These are phyloP conservation scores for Anguilla megastoma DNA, from an alignment of 2,797 vertebrate species.

Conservation along the genomic window DNA sequence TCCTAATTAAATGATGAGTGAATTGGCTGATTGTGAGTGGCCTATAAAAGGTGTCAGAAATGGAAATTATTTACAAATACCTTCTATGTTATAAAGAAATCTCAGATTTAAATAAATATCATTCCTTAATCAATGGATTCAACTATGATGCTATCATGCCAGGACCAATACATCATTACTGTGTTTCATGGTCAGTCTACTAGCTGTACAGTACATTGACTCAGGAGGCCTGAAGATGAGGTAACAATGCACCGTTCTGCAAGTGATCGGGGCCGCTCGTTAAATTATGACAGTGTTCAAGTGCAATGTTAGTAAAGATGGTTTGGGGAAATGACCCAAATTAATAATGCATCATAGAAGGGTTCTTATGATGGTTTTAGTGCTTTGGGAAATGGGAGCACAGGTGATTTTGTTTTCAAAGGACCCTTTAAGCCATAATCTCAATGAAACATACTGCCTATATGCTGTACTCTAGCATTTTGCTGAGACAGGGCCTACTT, in stretches of 20 bases:
- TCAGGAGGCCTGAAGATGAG: background rate
- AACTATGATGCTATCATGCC: background rate
- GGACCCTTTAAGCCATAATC: background rate
- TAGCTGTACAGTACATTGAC: background rate
- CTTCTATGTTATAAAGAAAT: background rate
- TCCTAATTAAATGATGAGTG: too few relatives aligned
- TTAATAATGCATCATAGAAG: background rate
- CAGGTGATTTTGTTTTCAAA: background rate
- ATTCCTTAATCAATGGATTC: background rate
- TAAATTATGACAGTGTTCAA: background rate
- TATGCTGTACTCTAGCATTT: background rate
- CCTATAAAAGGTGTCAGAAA: too few relatives aligned
- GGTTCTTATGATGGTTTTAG: background rate
- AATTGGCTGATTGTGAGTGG: too few relatives aligned
- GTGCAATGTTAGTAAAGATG: background rate
- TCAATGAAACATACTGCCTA: background rate
- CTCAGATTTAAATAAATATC: background rate
- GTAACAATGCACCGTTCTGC: background rate
- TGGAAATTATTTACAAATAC: background rate
- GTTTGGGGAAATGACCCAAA: background rate
- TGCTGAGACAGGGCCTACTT: background rate
- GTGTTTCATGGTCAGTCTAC: background rate
- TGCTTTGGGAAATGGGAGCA: background rate
- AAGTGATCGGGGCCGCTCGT: background rate
- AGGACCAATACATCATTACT: background rate